Conservation (phyloP, 2,888 invertebrate genomes). For the Drosophila leonis region DNA sequence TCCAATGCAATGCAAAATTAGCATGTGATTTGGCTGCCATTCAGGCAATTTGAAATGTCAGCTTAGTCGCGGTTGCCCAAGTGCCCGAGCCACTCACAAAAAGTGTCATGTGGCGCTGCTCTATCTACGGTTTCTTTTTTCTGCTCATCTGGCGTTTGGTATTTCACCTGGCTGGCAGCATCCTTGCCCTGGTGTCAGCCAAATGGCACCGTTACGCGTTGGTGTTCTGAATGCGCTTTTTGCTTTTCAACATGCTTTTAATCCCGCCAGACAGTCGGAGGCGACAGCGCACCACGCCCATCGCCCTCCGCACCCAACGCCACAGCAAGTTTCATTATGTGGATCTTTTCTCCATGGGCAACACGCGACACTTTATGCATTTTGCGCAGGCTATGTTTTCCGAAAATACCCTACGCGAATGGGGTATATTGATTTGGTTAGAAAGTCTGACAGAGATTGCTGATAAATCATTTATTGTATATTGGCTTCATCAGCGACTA, state of each 20-base stretch:
- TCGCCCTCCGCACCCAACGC: neutral
- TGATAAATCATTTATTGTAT: no score
- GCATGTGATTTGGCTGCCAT: constrained; percentile 73
- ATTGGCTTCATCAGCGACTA: no score
- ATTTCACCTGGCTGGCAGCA: constrained; percentile 37
- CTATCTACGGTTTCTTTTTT: neutral
- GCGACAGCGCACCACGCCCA: constrained; percentile 14
- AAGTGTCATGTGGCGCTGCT: constrained; percentile 55
- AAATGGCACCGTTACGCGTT: constrained; percentile 19
- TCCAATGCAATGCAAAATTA: constrained; percentile 53
- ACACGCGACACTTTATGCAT: constrained; percentile 45
- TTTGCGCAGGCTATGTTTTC: constrained; percentile 17
- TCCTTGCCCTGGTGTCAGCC: constrained; percentile 13
- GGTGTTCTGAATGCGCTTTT: constrained; percentile 59
- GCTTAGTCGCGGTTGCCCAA: constrained; percentile 47
- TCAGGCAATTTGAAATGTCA: constrained; percentile 67
- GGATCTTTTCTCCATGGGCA: constrained; percentile 20
- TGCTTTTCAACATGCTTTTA: constrained; percentile 39
- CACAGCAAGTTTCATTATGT: constrained; percentile 43
- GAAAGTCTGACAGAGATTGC: neutral
- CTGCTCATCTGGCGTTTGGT: constrained; percentile 30
- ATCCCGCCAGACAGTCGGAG: constrained; percentile 47
- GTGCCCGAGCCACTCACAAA: constrained; percentile 36
- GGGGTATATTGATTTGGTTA: neutral
- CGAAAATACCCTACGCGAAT: neutral